Conservation (phyloP, 2,113 vertebrate genomes). For the Pan troglodytes region DNA sequence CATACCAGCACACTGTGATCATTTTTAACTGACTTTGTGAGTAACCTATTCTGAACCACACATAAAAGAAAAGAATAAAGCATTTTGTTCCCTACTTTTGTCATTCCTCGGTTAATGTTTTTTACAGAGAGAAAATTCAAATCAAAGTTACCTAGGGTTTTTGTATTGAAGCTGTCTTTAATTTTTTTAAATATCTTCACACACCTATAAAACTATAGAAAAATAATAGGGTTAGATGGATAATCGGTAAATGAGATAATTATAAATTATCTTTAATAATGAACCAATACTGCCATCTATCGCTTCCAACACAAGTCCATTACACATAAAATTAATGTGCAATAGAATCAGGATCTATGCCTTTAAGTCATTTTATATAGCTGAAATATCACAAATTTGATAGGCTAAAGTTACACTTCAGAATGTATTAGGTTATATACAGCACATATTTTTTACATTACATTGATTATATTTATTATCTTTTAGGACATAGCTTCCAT, state of each 20-base stretch:
- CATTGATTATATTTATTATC: neutral
- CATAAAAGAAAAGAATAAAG: neutral
- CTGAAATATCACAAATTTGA: neutral
- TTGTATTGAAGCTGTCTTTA: neutral
- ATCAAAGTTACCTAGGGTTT: neutral
- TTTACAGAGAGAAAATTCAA: neutral
- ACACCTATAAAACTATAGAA: neutral
- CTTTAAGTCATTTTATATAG: neutral
- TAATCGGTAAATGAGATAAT: neutral
- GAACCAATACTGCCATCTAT: conserved; percentile 26
- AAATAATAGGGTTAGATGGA: neutral
- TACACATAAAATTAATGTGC: neutral
- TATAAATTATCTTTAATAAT: neutral
- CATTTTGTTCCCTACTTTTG: neutral
- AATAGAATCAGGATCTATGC: neutral
- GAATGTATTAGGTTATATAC: neutral
- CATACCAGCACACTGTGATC: neutral
- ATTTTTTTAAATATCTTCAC: neutral
- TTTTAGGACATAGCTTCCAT: neutral
- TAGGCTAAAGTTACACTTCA: neutral
- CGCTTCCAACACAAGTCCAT: neutral
- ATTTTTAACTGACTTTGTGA: neutral
- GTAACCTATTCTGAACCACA: neutral
- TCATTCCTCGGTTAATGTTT: neutral
- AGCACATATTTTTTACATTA: neutral